Conservation (phyloP, 2,113 vertebrate species). For the Barbus barbus region DNA sequence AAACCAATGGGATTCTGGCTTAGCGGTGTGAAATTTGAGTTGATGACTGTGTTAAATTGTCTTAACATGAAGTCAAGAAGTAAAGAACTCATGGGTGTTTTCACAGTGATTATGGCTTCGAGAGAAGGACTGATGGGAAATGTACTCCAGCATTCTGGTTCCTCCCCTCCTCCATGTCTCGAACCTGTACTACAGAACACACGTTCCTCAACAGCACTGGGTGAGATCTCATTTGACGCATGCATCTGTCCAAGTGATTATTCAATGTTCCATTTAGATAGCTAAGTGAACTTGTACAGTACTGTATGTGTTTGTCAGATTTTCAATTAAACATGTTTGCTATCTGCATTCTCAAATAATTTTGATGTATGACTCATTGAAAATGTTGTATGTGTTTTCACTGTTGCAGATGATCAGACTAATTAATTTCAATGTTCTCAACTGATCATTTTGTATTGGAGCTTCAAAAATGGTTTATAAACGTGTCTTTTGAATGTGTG, state of each 20-base stretch:
- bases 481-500: neutral
- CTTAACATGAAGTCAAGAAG: neutral
- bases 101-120: slow-evolving; percentile 92
- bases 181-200: slow-evolving; percentile 89
- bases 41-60: too few relatives aligned
- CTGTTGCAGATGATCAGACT: neutral
- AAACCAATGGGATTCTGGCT: too few relatives aligned
- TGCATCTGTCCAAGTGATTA: neutral
- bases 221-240: slow-evolving; percentile 69
- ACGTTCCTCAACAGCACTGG: slow-evolving; percentile 97
- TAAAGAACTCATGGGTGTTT: neutral
- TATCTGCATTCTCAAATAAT: neutral
- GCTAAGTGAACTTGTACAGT: neutral
- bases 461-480: neutral
- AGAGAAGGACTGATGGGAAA: slow-evolving; percentile 86
- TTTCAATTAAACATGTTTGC: neutral
- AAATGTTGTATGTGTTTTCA: neutral
- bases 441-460: neutral
- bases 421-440: neutral
- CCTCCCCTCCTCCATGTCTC: slow-evolving; percentile 87
- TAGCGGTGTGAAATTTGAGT: too few relatives aligned
- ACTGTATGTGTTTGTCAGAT: neutral
- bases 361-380: neutral
- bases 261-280: too few relatives aligned
- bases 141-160: slow-evolving; percentile 96